Conservation (phyloP, 92 coral and sea anemone species). For the Bergia sp. region DNA sequence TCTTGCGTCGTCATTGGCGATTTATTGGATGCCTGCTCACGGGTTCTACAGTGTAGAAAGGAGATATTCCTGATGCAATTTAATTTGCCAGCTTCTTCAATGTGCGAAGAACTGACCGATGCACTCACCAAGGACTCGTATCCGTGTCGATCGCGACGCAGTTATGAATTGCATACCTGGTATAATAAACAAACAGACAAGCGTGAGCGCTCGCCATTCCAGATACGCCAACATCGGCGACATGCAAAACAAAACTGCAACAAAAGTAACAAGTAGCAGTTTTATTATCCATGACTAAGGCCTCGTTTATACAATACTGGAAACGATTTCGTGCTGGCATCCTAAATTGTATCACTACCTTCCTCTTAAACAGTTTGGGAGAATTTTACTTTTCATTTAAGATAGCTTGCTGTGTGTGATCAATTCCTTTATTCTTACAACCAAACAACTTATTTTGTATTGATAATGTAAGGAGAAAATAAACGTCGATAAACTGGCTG, state of each 20-base stretch:
- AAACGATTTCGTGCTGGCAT: no score
- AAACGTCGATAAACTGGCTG: no score
- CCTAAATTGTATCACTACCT: no score
- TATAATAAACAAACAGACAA: neutral
- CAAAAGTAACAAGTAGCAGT: neutral
- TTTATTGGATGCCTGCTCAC: neutral
- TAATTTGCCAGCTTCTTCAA: neutral
- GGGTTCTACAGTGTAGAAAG: neutral
- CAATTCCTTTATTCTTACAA: no score
- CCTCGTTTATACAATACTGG: no score
- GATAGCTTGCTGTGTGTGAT: no score
- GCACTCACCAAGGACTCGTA: slow-evolving; percentile 92
- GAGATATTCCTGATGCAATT: neutral
- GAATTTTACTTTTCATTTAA: no score
- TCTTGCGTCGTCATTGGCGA: neutral
- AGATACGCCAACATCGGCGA: neutral
- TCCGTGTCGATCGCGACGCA: slow-evolving; percentile 98
- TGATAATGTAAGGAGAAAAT: no score
- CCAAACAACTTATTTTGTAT: no score
- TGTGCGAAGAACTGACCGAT: neutral
- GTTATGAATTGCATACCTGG: slow-evolving; percentile 94
- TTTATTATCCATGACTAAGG: neutral
- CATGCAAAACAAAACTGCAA: neutral
- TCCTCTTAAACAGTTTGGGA: no score
- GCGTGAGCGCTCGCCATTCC: neutral